Conservation (phyloP, 1,140 invertebrate species). For the Conus betulinus region DNA sequence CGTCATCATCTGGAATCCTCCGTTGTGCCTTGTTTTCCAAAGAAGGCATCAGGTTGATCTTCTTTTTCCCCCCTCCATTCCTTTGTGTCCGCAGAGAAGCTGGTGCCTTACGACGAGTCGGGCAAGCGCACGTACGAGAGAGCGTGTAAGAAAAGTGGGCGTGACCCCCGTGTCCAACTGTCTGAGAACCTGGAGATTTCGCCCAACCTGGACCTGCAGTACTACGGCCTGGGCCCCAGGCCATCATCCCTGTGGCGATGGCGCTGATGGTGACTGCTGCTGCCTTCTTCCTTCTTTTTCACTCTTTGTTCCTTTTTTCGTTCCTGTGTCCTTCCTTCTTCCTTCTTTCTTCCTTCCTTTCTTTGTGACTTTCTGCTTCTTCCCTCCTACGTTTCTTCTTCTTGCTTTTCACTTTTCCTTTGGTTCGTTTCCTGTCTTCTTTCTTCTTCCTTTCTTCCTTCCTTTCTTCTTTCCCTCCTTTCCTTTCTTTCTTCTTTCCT, state of each 20-base stretch:
- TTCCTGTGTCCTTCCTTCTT: too few relatives aligned
- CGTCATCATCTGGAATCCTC: neutral
- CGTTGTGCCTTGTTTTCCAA: neutral
- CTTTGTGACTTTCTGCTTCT: too few relatives aligned
- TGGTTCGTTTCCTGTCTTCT: too few relatives aligned
- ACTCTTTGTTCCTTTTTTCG: neutral
- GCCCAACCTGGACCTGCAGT: constrained; percentile 56
- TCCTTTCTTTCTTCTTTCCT: too few relatives aligned
- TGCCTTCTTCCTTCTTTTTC: too few relatives aligned
- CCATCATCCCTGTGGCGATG: constrained; percentile 67
- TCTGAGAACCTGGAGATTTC: constrained; percentile 55
- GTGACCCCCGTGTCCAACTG: constrained; percentile 60
- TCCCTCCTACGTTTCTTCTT: too few relatives aligned
- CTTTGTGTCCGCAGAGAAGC: constrained; percentile 47
- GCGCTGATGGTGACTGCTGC: constrained; percentile 62
- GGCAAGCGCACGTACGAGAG: constrained; percentile 64
- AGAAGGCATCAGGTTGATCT: neutral
- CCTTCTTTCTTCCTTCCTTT: neutral
- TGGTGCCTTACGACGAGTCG: constrained; percentile 61
- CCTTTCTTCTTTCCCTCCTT: too few relatives aligned
- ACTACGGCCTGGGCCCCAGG: constrained; percentile 64
- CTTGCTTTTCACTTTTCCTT: neutral
- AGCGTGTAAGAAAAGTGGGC: constrained; percentile 64
- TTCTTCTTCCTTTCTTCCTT: too few relatives aligned
- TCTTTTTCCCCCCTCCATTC: too few relatives aligned